A percentile compares a stretch with the other conserved stretches of the same genome.
Evolutionary conservation across 2,797 vertebrate genomes (phyloP).

Genomic region (Rhabdophis nuchalis): DNA sequence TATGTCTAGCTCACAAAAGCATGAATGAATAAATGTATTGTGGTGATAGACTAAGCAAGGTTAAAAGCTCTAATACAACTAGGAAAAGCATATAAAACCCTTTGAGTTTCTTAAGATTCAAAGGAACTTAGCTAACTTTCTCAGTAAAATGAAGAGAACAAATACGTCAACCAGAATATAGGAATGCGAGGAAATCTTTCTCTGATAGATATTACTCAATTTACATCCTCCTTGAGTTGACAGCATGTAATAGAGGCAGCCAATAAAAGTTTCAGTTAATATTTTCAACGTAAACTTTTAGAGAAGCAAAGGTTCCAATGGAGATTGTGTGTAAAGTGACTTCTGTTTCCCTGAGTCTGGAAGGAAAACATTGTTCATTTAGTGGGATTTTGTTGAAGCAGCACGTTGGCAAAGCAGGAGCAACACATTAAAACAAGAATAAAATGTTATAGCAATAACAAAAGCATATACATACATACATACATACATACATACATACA

Average conservation of each 20-base stretch:
- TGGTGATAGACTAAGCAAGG: not conserved
- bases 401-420: not conserved
- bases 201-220: not conserved
- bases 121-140: not conserved
- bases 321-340: not conserved
- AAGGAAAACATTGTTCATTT: not conserved
- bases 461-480: too few species aligned
- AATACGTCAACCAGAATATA: not conserved
- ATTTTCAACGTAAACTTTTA: not conserved
- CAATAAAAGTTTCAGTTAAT: not conserved
- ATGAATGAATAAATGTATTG: not conserved
- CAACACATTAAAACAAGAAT: not conserved
- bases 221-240: not conserved
- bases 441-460: not conserved
- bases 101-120: not conserved
- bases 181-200: not conserved
- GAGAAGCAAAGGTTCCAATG: not conserved
- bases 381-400: not conserved
- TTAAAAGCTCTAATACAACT: not conserved
- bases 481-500: too few species aligned
- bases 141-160: not conserved
- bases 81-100: not conserved
- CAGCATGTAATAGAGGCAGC: not conserved
- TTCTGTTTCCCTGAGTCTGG: not conserved
- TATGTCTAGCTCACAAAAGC: constrained; percentile 27